A percentile compares a stretch with the other conserved stretches of the same genome.
Evolutionary conservation across 2,888 invertebrate genomes (phyloP).

Genomic region (Bellardia pandia): DNA sequence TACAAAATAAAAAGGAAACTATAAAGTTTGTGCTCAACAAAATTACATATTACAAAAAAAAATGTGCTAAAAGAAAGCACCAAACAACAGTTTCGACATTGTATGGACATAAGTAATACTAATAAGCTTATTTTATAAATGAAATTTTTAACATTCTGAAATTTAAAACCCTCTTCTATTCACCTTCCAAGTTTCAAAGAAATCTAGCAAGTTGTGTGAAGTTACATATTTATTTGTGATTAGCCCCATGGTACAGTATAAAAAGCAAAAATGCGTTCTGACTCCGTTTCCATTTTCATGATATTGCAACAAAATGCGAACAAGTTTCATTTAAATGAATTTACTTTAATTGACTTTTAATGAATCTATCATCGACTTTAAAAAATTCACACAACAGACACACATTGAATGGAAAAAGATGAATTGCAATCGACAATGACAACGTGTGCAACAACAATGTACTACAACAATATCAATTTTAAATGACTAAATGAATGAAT

Average conservation of each 20-base stretch:
- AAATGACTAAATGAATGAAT: constrained; percentile 48
- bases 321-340: constrained; percentile 10
- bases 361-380: constrained; percentile 21
- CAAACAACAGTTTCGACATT: no score
- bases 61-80: no score
- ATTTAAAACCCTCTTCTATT: no score
- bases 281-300: background rate
- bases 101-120: no score
- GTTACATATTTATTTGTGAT: no score
- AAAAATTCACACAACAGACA: background rate
- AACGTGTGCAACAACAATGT: constrained; percentile 4
- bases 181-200: no score
- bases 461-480: constrained; percentile 23
- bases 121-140: no score
- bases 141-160: no score
- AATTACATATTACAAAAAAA: no score
- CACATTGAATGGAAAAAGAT: background rate
- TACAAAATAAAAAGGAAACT: no score
- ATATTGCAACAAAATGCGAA: background rate
- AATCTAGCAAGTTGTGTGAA: no score
- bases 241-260: background rate
- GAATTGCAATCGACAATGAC: background rate
- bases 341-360: constrained; percentile 49
- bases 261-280: background rate
- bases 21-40: no score